These are phyloP conservation scores for Homarus americanus DNA, from an alignment of 1,140 invertebrate genomes.

Conservation along the genomic window DNA sequence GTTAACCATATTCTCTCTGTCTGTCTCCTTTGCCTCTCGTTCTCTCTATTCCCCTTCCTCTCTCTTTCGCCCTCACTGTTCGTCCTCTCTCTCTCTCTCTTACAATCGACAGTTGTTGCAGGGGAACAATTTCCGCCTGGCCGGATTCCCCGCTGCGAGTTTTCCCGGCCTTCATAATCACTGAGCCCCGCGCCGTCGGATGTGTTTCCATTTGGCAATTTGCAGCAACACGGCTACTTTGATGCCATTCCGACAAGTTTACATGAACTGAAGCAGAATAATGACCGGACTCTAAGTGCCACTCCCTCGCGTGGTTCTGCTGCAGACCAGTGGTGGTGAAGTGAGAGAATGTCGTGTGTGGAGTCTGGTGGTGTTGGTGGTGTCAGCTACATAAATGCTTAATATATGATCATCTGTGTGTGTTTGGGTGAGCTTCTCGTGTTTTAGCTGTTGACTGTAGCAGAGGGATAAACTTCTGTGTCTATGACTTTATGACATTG, in stretches of 20 bases:
- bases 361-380: too few relatives aligned
- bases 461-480: too few relatives aligned
- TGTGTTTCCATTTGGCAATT: constrained; percentile 11
- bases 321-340: too few relatives aligned
- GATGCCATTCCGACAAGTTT: constrained; percentile 12
- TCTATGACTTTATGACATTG: too few relatives aligned
- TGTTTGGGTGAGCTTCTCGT: too few relatives aligned
- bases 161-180: not conserved
- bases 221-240: not conserved
- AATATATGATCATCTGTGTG: too few relatives aligned
- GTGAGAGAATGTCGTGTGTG: too few relatives aligned
- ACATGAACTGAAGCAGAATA: constrained; percentile 18
- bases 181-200: not conserved
- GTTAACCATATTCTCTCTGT: not conserved
- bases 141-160: not conserved
- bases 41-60: not conserved
- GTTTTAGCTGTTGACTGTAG: too few relatives aligned
- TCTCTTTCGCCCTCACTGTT: constrained; percentile 43
- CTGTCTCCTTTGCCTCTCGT: not conserved
- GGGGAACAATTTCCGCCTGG: not conserved
- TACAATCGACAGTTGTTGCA: not conserved
- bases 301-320: too few relatives aligned
- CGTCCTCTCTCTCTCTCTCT: constrained; percentile 51
- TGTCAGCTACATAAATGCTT: too few relatives aligned
- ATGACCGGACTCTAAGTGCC: not conserved